These are phyloP conservation scores for Leptinotarsa defecta DNA, from an alignment of 1,140 invertebrate genomes.

Conservation along the genomic window DNA sequence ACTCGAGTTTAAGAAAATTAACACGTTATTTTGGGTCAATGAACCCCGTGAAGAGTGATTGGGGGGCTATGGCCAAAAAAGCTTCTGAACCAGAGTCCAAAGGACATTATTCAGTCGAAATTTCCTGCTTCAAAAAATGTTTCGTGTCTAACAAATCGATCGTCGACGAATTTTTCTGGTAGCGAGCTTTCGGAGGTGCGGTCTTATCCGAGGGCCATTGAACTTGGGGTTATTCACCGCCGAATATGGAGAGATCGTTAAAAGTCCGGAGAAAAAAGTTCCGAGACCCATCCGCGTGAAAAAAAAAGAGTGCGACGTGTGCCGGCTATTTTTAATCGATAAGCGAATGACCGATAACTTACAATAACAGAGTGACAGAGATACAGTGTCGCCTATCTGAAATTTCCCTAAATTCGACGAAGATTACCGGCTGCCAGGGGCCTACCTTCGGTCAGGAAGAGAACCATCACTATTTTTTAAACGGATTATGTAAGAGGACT, in stretches of 20 bases:
- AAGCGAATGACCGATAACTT: slow-evolving; percentile 54
- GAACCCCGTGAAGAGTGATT: too few species aligned
- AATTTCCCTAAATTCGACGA: too few species aligned
- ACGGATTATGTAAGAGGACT: background rate
- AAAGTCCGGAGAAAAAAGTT: background rate
- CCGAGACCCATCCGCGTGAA: background rate
- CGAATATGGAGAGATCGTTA: slow-evolving; percentile 39
- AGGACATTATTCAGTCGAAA: too few species aligned
- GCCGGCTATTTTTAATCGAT: slow-evolving; percentile 48
- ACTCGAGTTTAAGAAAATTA: too few species aligned
- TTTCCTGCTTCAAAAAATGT: too few species aligned
- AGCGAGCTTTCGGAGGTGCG: slow-evolving; percentile 46
- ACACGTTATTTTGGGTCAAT: too few species aligned
- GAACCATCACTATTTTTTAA: background rate
- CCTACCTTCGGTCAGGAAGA: too few species aligned
- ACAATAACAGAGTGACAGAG: slow-evolving; percentile 12
- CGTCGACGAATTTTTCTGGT: background rate
- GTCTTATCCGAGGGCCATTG: slow-evolving; percentile 44
- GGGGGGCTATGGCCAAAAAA: too few species aligned
- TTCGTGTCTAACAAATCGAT: too few species aligned
- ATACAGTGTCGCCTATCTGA: too few species aligned
- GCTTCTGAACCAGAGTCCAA: too few species aligned
- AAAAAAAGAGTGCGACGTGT: slow-evolving; percentile 2
- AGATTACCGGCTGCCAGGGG: too few species aligned
- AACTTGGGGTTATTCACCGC: slow-evolving; percentile 53